Percentiles rank a stretch among this genome's conserved stretches.
Evolutionary conservation across 2,888 invertebrate genomes (phyloP).

Genomic region (Blastobasis lacticolella): DNA sequence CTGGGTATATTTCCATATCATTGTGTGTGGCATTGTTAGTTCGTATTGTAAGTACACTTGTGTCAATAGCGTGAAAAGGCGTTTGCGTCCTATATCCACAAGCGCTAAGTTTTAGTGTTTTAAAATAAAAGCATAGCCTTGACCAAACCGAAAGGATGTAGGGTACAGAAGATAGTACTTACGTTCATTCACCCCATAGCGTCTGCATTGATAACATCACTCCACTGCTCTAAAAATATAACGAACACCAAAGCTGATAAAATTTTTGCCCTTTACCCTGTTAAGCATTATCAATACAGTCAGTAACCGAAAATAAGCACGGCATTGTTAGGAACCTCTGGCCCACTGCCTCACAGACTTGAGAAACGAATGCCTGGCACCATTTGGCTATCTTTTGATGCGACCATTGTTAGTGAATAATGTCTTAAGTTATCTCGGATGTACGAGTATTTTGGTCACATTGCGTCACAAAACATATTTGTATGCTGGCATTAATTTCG

Average conservation of each 20-base stretch:
- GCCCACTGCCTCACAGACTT: not conserved
- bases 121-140: not conserved
- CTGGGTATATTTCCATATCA: too few species aligned
- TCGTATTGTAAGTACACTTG: too few species aligned
- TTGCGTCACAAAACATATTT: too few species aligned
- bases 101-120: constrained; percentile 1
- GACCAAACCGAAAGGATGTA: constrained; percentile 14
- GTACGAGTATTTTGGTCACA: too few species aligned
- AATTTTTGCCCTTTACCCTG: constrained; percentile 29
- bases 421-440: too few species aligned
- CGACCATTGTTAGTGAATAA: too few species aligned
- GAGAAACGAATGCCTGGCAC: too few species aligned
- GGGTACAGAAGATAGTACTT: constrained; percentile 45
- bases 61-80: too few species aligned
- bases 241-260: constrained; percentile 36
- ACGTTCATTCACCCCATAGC: constrained; percentile 32
- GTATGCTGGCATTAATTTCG: too few species aligned
- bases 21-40: too few species aligned
- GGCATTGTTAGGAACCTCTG: constrained; percentile 17
- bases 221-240: constrained; percentile 23
- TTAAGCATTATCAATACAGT: not conserved
- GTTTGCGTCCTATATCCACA: too few species aligned
- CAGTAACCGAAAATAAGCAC: constrained; percentile 27
- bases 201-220: constrained; percentile 36
- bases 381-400: too few species aligned